Percentiles rank a stretch among this genome's conserved stretches.
Conservation (phyloP, 2,797 vertebrate genomes). For the Esox lucius region DNA sequence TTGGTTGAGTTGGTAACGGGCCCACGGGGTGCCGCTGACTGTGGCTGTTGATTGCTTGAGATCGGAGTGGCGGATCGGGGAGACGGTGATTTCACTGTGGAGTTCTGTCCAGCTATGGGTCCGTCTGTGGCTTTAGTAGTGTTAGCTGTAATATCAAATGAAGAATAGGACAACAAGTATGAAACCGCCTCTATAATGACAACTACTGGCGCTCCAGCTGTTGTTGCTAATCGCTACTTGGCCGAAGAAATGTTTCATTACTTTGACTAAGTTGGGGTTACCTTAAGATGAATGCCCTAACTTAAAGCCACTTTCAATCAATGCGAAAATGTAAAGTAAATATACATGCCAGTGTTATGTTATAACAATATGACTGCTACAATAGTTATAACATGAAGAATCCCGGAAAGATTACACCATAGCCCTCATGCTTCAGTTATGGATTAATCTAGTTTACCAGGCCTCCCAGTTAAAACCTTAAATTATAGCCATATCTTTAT, state of each 20-base stretch:
- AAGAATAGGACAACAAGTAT: conserved; percentile 19
- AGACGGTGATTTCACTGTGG: conserved; percentile 35
- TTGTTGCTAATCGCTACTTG: too few relatives aligned
- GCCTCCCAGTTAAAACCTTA: background rate
- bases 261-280: too few relatives aligned
- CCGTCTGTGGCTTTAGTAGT: conserved; percentile 24
- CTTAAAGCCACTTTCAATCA: too few relatives aligned
- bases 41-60: conserved; percentile 30
- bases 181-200: background rate
- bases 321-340: too few relatives aligned
- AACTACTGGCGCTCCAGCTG: background rate
- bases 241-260: too few relatives aligned
- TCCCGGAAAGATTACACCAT: background rate
- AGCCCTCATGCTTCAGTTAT: background rate
- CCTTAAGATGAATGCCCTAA: too few relatives aligned
- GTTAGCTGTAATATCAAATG: conserved; percentile 48
- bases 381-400: background rate
- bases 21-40: conserved; percentile 25
- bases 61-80: conserved; percentile 19
- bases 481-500: background rate
- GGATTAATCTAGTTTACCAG: background rate
- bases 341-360: too few relatives aligned
- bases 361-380: background rate
- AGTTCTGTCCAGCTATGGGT: conserved; percentile 39
- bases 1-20: conserved; percentile 29